Evolutionary conservation across 2,888 invertebrate genomes (phyloP), one percentile per base, ranked within the genome.

Genomic region (Philopedon plagiatum): DNA sequence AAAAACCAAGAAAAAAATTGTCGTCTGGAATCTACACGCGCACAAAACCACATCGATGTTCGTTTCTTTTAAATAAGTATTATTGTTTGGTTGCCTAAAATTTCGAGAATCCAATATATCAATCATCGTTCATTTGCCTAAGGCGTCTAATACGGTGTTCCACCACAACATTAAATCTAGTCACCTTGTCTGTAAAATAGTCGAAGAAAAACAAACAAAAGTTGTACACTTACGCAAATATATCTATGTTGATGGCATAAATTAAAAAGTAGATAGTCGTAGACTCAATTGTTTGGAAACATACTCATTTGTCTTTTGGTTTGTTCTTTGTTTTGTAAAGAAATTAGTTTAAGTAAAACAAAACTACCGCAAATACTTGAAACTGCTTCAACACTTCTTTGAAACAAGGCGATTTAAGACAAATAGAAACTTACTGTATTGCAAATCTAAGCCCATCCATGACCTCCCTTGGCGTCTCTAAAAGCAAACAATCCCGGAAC

Each of bases 401-500:
- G n/a, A n/a, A n/a, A n/a, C n/a, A n/a, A n/a, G 26, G 15, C 57
- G 58, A 34, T 7, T 19, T 37, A 58, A 7, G 13, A 13, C 37
- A 54, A 18, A 44, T 21, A 13, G 11, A 23, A 71, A 76, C 77
- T 75, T 76, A 77, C 77, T 77, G 77, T 72, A 77, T 77, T 1
- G 76, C 77, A 29, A 77, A 75, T 67, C 77, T 69, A 41, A 77
- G 75, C 8, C 74, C 75, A 68, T 77, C 77, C 77, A 77, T 77
- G 74, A 64, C 73, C 70, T 21, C 44, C 39, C 34, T 57, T 46
- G 34, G 57, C 9, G 41, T 32, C n/a, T 32, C 41, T 15, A 11
- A 21, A 32, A 41, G 46, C 8, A 29, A 65, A 65, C 7, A 29
- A 46, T 57, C 39, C 32, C 19, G 57, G 15, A 56, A 41, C 39